A percentile compares a stretch with the other conserved stretches of the same genome.
These are phyloP conservation scores for Nymphalis c-album DNA, from an alignment of 2,888 invertebrate species.

Conservation along the genomic window DNA sequence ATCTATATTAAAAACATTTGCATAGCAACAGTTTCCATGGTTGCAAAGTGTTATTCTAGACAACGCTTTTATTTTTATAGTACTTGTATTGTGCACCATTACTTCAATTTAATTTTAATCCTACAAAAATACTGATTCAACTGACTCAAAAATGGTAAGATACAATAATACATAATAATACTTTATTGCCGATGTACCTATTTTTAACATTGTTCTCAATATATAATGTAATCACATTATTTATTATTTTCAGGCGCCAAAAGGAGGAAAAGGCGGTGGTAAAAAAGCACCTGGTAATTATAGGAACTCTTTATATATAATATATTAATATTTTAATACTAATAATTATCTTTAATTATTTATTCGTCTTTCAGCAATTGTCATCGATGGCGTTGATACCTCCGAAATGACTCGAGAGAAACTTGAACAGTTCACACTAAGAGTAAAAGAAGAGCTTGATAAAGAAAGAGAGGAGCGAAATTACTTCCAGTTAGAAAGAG, in stretches of 20 bases:
- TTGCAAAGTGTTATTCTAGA: constrained; percentile 18
- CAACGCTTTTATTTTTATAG: constrained; percentile 28
- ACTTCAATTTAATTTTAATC: background rate
- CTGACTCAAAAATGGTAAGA: constrained; percentile 18
- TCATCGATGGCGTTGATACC: constrained; percentile 95
- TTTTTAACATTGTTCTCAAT: no score
- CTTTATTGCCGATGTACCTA: background rate
- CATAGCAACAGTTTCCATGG: constrained; percentile 24
- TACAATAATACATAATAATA: background rate
- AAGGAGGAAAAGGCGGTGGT: constrained; percentile 59
- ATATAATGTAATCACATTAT: background rate
- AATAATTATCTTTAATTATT: background rate
- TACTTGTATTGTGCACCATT: background rate
- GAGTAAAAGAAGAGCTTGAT: constrained; percentile 94
- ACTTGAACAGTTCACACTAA: constrained; percentile 92
- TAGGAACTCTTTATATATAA: background rate
- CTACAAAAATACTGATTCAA: background rate
- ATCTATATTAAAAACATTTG: constrained; percentile 12
- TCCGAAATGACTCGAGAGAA: constrained; percentile 96
- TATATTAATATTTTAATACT: background rate
- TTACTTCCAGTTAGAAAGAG: constrained; percentile 96
- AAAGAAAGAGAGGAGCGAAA: constrained; percentile 97
- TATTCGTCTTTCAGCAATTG: constrained; percentile 69
- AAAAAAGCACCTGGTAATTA: constrained; percentile 67
- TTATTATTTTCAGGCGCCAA: constrained; percentile 63